These are phyloP conservation scores for Cetoscarus ocellatus DNA, from an alignment of 2,797 vertebrate species.

Conservation along the genomic window DNA sequence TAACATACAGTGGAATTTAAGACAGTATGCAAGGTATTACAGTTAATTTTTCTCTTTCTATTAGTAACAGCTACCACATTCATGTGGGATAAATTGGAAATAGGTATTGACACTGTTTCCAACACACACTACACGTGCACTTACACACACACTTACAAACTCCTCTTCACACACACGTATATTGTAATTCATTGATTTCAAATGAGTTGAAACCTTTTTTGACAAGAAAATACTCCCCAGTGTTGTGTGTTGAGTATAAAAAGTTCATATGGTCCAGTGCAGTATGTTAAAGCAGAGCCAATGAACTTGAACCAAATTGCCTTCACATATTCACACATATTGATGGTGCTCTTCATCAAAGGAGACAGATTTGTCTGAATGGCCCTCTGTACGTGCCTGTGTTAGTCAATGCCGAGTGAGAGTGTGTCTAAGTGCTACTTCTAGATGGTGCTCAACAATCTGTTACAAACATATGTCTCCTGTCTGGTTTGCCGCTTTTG, in stretches of 20 bases:
- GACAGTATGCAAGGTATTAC: no score
- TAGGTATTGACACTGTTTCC: no score
- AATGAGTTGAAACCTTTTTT: background rate
- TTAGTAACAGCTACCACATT: no score
- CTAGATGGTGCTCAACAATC: constrained; percentile 41
- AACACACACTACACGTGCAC: no score
- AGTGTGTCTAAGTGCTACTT: constrained; percentile 8
- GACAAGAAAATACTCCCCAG: background rate
- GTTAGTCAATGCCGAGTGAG: constrained; percentile 1
- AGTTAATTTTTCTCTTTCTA: no score
- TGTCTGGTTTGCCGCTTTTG: constrained; percentile 46
- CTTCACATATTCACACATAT: constrained; percentile 8
- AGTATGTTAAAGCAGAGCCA: constrained; percentile 11
- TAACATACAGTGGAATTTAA: no score
- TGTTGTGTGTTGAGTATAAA: background rate
- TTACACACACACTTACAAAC: no score
- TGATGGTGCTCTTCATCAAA: constrained; percentile 24
- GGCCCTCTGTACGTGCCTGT: constrained; percentile 7
- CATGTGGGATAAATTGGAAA: no score
- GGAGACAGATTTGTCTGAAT: constrained; percentile 55
- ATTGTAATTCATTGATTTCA: constrained; percentile 1
- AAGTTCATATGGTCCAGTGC: constrained; percentile 1
- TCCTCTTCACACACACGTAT: background rate
- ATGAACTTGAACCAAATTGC: constrained; percentile 23
- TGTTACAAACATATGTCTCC: constrained; percentile 50